Evolutionary conservation across 2,888 invertebrate species (phyloP), one percentile per base, ranked within the genome.

Genomic region (Micoletzkya japonica): DNA sequence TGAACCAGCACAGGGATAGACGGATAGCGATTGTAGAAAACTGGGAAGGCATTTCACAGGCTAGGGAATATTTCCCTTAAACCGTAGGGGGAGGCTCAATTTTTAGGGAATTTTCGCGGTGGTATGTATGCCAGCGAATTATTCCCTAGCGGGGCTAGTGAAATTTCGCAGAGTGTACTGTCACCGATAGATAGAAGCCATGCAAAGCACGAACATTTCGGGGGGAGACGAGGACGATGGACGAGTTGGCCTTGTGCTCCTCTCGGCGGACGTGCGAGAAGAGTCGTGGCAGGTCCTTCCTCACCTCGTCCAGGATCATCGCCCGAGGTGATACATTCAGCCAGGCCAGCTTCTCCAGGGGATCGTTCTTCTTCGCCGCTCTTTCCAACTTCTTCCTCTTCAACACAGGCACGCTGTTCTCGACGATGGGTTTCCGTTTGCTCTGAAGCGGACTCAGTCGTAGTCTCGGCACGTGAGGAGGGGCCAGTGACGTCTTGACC

Each of bases 281-380:
- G 6, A 81, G 72, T 14, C 75, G 74, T 7, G 80, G 77, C 6
- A 81, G 76, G 60, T 81, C 81, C 2, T 77, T 75, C 37, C 74
- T 71, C 39, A 81, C 76, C 32, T 70, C 70, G 32, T 69, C 70
- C 50, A 73, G 72, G 32, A 73, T 54, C 49, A 77, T 57, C 26
- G 74, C 72, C 4, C 80, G 39, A 10, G 84, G 84, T n/a, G 79
- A 79, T 17, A 84, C 76, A 70, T 84, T 82, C 39, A 84, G 76
- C 84, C 84, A 84, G 63, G 81, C 83, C 57, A 84, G 74, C 3
- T 75, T 72, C 24, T 70, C 61, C 4, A 84, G 61, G 0, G 84
- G 83, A 63, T 84, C 79, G 56, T 74, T 71, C 54, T 74, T 72
- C 44, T 74, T 72, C 28, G 80, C 80, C 17, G 72, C 52, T 26